Base-by-base conservation (phyloP, 2,113 vertebrate species). In the Heteronetta atricapilla region DNA sequence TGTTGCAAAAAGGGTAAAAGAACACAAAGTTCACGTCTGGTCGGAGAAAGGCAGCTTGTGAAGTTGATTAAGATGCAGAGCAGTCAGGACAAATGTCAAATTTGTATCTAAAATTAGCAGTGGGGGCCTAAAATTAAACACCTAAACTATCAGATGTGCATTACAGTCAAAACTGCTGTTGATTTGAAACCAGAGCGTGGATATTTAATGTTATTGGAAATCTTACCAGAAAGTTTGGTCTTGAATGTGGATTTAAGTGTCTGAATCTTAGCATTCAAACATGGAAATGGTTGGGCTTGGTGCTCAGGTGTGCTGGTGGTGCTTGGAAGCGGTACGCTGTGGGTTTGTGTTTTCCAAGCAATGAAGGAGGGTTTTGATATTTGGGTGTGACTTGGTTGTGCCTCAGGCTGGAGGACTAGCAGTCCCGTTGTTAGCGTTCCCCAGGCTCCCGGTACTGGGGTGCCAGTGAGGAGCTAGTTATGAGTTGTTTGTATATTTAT, bases 21-120 rank as follows among this genome's bases (percentile, higher is more conserved):
- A 48, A 34, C 2, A 1, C 2, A 25, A 4, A 42, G 31, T 33
- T 84, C 3, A 1, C 36, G 25, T 22, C 40, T 75, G 68, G 4
- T 20, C 53, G 53, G 58, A 78, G 23, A 60, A 56, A 33, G 60
- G 34, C 46, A 52, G 25, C 50, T 62, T 38, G 26, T 67, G 66
- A 48, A 60, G 50, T 6, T 91, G n/a, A 88, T 94, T 88, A 84
- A 94, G 29, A 95, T 86, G 90, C 96, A 93, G 67, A 96, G 50
- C 68, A 62, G 63, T 23, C 55, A 92, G 78, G 86, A 81, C 23
- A 92, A 75, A 86, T 93, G 90, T 91, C 69, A 90, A 88, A 83
- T 77, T 8, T 21, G 44, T 59, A 10, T 77, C 82, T 90, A 95
- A 93, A 94, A 91, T 92, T 90, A 95, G 28, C 72, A 20, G 56